Percentiles rank a stretch among this genome's conserved stretches.
Evolutionary conservation across 2,888 invertebrate genomes (phyloP).

Genomic region (Stramonita haemastoma): DNA sequence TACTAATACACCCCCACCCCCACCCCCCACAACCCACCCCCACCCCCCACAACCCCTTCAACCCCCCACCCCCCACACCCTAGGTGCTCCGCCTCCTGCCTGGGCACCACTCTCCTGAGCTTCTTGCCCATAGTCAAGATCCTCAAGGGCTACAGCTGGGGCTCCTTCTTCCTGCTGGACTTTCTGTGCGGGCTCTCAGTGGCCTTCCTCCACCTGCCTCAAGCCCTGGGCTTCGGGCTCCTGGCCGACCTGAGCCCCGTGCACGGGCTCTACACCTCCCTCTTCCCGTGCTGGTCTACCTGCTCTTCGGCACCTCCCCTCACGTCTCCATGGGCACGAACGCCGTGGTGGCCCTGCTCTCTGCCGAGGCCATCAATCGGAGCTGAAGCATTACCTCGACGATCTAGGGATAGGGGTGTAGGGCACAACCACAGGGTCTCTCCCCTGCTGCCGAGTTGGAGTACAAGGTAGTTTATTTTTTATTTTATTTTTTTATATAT

Average conservation of each 20-base stretch:
- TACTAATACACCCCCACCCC: too few relatives aligned
- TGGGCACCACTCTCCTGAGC: slow-evolving; percentile 17
- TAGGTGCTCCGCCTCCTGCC: slow-evolving; percentile 31
- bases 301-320: slow-evolving; percentile 67
- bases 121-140: slow-evolving; percentile 36
- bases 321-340: slow-evolving; percentile 70
- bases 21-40: too few relatives aligned
- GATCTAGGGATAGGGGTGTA: slow-evolving; percentile 38
- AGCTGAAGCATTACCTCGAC: not conserved
- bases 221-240: slow-evolving; percentile 68
- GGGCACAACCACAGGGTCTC: not conserved
- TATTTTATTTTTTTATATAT: too few relatives aligned
- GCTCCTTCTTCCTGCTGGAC: slow-evolving; percentile 55
- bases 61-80: not conserved
- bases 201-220: slow-evolving; percentile 73
- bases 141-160: slow-evolving; percentile 36
- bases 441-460: not conserved
- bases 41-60: not conserved
- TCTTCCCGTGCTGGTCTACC: slow-evolving; percentile 68
- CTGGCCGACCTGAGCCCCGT: slow-evolving; percentile 66
- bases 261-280: slow-evolving; percentile 66
- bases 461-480: not conserved
- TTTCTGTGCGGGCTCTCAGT: slow-evolving; percentile 68
- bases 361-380: slow-evolving; percentile 59
- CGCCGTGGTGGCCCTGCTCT: slow-evolving; percentile 68